Base-by-base conservation (phyloP, 35 echinoderm and acorn worm species). In the Hemicentrotus pulcherrimus region DNA sequence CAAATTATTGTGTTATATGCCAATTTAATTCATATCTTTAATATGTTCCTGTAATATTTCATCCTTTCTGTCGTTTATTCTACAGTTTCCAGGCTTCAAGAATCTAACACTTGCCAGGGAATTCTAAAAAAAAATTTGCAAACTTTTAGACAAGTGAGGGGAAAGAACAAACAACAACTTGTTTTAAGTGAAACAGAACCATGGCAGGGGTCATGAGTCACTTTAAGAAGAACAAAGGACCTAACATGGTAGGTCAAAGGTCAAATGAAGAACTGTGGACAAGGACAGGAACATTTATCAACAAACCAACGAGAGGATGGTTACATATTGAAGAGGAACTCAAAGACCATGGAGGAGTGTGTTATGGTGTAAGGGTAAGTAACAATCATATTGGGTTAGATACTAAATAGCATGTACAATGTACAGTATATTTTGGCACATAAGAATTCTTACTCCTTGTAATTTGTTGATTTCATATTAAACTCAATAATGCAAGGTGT, bases 301-400 rank as follows among this genome's bases (percentile, higher is more conserved):
- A 99, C 86, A 99, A 99, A 91, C 98, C 98, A 58, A 94, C 95
- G 2, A 96, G 96, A 48, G 98, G 98, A 2, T 99, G 98, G 98
- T 71, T 99, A 47, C 98, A 99, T 90, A 88, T 96, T 32, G 98
- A 99, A 46, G 98, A 99, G 12, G 97, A 97, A 90, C 33, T 99
- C 14, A 97, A 97, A 90, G 92, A 96, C 22, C 65, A 78, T 78
- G 98, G 98, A 46, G 98, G 98, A 46, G 95, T 99, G 2, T 99
- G 98, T 86, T 99, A 99, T 86, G 98, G 98, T 86, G 98, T 99
- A 1, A 92, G 96, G 59, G 98, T 99, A 94, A 97, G 98, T 96
- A 92, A 12, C 52, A 59, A 59, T 59, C 11, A 59, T 59, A 59
- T 59, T 59, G 11, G 9, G 52, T 14, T 59, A 41, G 35, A 41